Percentiles rank a stretch among this genome's conserved stretches.
phyloP scores from a whole-genome alignment of 1,140 invertebrate genomes.

The Rhagoletis pomonella region DNA sequence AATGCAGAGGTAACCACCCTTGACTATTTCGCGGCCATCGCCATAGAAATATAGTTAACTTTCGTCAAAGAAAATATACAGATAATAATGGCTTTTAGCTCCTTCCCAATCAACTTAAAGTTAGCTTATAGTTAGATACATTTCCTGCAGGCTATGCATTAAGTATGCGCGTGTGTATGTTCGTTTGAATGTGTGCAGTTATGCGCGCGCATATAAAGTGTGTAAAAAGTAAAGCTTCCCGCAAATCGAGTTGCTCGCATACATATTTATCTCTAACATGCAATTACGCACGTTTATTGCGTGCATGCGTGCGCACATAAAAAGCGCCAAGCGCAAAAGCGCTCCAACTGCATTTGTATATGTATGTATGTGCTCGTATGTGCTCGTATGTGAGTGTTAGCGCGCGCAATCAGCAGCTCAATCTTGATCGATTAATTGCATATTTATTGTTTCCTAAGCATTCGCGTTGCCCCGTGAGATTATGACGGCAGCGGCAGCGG shows the following conservation, averaged over 20 bases:
- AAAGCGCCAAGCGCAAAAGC: neutral
- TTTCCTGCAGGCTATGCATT: too few relatives aligned
- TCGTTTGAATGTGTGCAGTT: too few relatives aligned
- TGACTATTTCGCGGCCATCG: too few relatives aligned
- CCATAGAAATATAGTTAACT: too few relatives aligned
- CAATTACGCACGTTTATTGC: slow-evolving; percentile 22
- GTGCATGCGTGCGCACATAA: slow-evolving; percentile 31
- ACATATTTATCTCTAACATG: neutral
- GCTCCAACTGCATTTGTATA: neutral
- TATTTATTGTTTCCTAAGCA: slow-evolving; percentile 48
- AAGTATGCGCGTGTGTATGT: neutral
- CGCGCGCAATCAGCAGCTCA: slow-evolving; percentile 35
- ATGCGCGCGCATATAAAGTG: neutral
- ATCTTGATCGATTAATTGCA: slow-evolving; percentile 52
- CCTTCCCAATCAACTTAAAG: too few relatives aligned
- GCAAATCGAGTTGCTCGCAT: neutral
- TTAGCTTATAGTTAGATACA: too few relatives aligned
- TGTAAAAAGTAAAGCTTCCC: slow-evolving; percentile 1
- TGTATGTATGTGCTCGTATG: neutral
- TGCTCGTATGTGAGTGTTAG: neutral
- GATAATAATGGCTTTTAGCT: too few relatives aligned
- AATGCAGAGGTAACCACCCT: too few relatives aligned
- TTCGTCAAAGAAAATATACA: too few relatives aligned
- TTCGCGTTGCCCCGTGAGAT: slow-evolving; percentile 47
- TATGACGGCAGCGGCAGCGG: slow-evolving; percentile 1